These are phyloP conservation scores for Bombyx huttoni DNA, from an alignment of 2,888 invertebrate species.

Conservation along the genomic window DNA sequence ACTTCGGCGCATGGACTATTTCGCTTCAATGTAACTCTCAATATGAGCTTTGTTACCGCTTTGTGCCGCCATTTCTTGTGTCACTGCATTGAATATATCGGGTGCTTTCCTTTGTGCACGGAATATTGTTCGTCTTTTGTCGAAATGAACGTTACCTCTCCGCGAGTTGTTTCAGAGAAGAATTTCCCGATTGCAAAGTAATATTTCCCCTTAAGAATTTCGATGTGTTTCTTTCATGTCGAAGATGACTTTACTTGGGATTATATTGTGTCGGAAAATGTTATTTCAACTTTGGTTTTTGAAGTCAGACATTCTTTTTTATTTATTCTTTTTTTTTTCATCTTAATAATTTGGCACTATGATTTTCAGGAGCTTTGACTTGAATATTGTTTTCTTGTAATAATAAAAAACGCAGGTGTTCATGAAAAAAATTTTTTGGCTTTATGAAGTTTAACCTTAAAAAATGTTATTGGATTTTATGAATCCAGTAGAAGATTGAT, in stretches of 20 bases:
- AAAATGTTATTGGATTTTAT: no score
- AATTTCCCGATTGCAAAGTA: conserved; percentile 71
- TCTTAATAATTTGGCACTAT: neutral
- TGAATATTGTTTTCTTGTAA: conserved; percentile 8
- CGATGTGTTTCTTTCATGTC: conserved; percentile 68
- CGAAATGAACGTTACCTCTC: conserved; percentile 68
- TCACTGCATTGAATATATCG: conserved; percentile 73
- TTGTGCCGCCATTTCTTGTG: conserved; percentile 67
- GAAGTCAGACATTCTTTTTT: conserved; percentile 28
- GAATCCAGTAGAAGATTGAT: no score
- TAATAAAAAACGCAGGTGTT: neutral
- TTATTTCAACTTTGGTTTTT: conserved; percentile 42
- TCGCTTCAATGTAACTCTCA: conserved; percentile 46
- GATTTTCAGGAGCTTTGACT: conserved; percentile 5
- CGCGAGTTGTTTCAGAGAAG: conserved; percentile 67
- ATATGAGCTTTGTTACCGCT: conserved; percentile 70
- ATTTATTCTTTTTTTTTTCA: conserved; percentile 6
- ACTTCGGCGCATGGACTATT: neutral
- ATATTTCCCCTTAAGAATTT: conserved; percentile 71
- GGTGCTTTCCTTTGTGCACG: conserved; percentile 67
- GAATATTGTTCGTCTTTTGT: conserved; percentile 71
- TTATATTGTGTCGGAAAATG: conserved; percentile 55
- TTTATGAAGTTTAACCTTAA: no score
- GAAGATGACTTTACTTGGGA: conserved; percentile 62
- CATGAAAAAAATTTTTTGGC: neutral